Evolutionary conservation across 2,113 vertebrate species (phyloP), one percentile per base, ranked within the genome.

Genomic region (Equus quagga): DNA sequence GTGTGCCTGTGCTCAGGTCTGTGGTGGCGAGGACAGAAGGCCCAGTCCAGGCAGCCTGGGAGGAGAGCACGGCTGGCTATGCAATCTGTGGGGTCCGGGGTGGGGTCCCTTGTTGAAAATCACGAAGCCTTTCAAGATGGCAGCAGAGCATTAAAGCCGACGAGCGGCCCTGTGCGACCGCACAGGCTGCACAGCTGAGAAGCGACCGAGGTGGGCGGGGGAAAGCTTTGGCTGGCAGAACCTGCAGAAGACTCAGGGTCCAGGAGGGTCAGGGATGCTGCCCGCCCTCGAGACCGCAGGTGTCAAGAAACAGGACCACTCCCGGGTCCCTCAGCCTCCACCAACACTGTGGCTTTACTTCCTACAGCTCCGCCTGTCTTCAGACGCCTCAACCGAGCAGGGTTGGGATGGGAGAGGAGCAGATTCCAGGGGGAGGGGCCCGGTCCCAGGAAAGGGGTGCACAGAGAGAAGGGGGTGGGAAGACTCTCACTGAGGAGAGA

Each of bases 1-100:
- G 31, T 0, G 0, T 3, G 13, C 0, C 0, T 6, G 28, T 8
- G 31, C 78, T 89, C 0, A 0, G 19, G 49, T 44, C 58, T 70
- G 26, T 23, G 18, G 24, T 21, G 8, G 31, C 6, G 15, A 54
- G 49, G 33, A 58, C 8, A 17, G 58, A 36, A 46, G 26, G 41
- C 54, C 24, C 23, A 21, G 3, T 3, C 31, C 6, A 31, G 44
- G 79, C 36, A 54, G 84, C 80, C n/a, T 8, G 26, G 21, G n/a
- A 33, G 64, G 41, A 65, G 8, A 18, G 24, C 10, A 1, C 7
- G 64, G 12, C 58, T 26, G 83, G 44, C 14, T 36, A 3, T 13
- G 23, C 31, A 7, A 28, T 36, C 11, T n/a, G 17, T 1, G 64
- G 79, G 21, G 36, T 15, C 33, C 41, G 17, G 6, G 15, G 64